Conservation (phyloP, 2,888 invertebrate genomes). For the Argynnis bischoffii region DNA sequence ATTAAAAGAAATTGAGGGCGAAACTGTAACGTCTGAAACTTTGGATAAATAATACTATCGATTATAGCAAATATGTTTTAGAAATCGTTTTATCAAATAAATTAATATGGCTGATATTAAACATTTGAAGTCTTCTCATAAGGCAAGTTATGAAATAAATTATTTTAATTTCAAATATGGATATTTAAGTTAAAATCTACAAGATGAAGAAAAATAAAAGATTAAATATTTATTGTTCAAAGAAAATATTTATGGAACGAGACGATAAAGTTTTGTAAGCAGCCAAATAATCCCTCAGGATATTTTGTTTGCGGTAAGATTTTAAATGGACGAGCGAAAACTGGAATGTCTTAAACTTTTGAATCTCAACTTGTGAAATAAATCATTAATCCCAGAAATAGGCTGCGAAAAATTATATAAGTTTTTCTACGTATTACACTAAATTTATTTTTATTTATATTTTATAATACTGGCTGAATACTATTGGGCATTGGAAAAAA, state of each 20-base stretch:
- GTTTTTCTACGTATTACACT: too few species aligned
- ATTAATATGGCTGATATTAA: too few species aligned
- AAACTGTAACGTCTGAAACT: background rate
- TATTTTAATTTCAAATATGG: background rate
- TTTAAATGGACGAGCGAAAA: conserved; percentile 5
- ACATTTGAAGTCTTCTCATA: too few species aligned
- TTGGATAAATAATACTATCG: background rate
- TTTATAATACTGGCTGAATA: too few species aligned
- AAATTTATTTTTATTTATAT: too few species aligned
- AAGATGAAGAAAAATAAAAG: background rate
- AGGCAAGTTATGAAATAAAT: background rate
- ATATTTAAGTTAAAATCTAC: background rate
- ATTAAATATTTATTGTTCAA: conserved; percentile 5
- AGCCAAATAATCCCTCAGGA: conserved; percentile 8
- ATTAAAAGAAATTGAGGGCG: conserved; percentile 14
- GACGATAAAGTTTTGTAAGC: conserved; percentile 13
- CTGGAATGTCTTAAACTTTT: conserved; percentile 4
- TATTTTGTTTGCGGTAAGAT: conserved; percentile 6
- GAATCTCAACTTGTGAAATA: background rate
- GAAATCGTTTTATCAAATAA: too few species aligned
- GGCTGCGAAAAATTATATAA: too few species aligned
- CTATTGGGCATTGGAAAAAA: too few species aligned
- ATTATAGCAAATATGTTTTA: too few species aligned
- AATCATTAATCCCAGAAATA: too few species aligned
- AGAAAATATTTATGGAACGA: conserved; percentile 7